These are phyloP conservation scores for Oscheius sp. DNA, from an alignment of 2,888 invertebrate species.

Conservation along the genomic window DNA sequence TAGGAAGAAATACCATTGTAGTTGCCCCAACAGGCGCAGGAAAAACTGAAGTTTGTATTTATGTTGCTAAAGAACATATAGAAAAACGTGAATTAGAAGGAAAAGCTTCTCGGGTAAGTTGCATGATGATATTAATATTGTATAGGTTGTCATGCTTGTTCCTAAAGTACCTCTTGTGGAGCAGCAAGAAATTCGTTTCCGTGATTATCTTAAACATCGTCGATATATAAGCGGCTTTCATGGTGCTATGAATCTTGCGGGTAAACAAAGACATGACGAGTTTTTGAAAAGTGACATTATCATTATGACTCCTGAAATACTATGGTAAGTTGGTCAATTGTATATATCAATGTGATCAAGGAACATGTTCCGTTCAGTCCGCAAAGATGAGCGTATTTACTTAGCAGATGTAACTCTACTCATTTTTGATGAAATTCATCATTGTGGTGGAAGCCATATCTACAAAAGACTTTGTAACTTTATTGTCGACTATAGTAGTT, in stretches of 20 bases:
- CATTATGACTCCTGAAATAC: slow-evolving; percentile 63
- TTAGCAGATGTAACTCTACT: slow-evolving; percentile 63
- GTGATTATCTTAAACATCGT: slow-evolving; percentile 37
- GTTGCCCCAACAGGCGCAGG: slow-evolving; percentile 69
- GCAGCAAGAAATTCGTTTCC: slow-evolving; percentile 56
- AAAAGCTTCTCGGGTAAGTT: slow-evolving; percentile 42
- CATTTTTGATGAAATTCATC: slow-evolving; percentile 64
- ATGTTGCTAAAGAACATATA: slow-evolving; percentile 60
- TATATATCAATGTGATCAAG: slow-evolving; percentile 25
- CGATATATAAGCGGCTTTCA: slow-evolving; percentile 50
- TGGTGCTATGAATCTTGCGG: slow-evolving; percentile 51
- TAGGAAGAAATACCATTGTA: slow-evolving; percentile 59
- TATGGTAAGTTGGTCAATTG: slow-evolving; percentile 44
- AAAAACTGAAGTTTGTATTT: slow-evolving; percentile 65
- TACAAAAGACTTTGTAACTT: slow-evolving; percentile 35
- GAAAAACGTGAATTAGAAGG: slow-evolving; percentile 17
- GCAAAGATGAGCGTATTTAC: slow-evolving; percentile 57
- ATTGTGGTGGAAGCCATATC: slow-evolving; percentile 51
- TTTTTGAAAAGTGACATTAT: slow-evolving; percentile 50
- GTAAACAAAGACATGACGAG: slow-evolving; percentile 34
- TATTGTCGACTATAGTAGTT: slow-evolving; percentile 37
- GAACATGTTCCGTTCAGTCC: slow-evolving; percentile 60
- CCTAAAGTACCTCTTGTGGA: slow-evolving; percentile 66
- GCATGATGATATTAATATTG: neutral
- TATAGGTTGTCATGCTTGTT: slow-evolving; percentile 56